Evolutionary conservation across 2,888 invertebrate species (phyloP), one percentile per base, ranked within the genome.

Genomic region (Mayetiola destructor): DNA sequence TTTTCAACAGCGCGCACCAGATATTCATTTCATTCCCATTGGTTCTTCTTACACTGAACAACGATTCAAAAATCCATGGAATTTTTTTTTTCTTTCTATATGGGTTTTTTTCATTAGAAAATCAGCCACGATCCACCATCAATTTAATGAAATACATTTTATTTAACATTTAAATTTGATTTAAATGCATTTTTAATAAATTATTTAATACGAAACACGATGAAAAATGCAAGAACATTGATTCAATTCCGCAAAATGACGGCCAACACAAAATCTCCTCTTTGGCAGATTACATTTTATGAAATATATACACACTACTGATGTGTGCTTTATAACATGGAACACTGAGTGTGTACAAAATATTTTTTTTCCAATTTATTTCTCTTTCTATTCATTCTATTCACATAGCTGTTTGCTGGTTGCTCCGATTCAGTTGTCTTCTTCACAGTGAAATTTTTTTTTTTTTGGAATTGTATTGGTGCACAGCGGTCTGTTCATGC

Each of bases 211-310:
- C n/a, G 27, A 48, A 48, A 48, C n/a, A 16, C 23, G 23, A 27
- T 48, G 48, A 53, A 30, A 53, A 29, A 53, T 53, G 53, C 53
- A 30, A 53, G 30, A 53, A 53, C 53, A 53, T 53, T 53, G 29
- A 53, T 30, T 27, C 18, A 53, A 53, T 62, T 62, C n/a, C 63
- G 62, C 63, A 63, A 62, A 63, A 63, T 63, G 63, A 63, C 60
- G 62, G 63, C 61, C 62, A 62, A 53, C 53, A 53, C 53, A 53
- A 53, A 53, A 53, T 53, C 53, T 53, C 53, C 53, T 53, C 53
- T 53, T 53, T 53, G 53, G 53, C 53, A 53, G 53, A 53, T 53
- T 53, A 53, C 30, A 53, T 30, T 53, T 53, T 48, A 48, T 48
- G 48, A 48, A n/a, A n/a, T 48, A 48, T 48, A 48, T 48, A 48